A percentile compares a stretch with the other conserved stretches of the same genome.
Conservation (phyloP, 1,140 invertebrate species). For the Drosophila nigrodunni region DNA sequence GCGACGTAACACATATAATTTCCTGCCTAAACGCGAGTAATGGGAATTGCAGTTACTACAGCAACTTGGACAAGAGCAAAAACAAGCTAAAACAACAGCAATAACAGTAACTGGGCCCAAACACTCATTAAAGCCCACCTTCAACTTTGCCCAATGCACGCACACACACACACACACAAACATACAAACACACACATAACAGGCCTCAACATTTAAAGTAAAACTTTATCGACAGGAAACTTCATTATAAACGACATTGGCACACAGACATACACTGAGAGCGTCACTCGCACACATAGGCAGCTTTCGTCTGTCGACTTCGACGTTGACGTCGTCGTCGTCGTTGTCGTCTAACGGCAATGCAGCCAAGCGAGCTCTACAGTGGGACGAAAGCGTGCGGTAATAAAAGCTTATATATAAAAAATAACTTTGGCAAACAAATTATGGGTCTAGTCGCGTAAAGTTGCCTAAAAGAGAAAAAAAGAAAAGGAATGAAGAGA, state of each 20-base stretch:
- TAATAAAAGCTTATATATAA: conserved; percentile 31
- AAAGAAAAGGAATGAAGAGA: neutral
- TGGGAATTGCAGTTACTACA: conserved; percentile 29
- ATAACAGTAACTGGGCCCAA: conserved; percentile 29
- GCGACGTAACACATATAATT: conserved; percentile 31
- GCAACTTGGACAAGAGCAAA: conserved; percentile 33
- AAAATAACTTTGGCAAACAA: conserved; percentile 71
- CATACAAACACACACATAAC: conserved; percentile 22
- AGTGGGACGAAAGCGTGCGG: conserved; percentile 39
- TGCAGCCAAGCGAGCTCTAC: conserved; percentile 31
- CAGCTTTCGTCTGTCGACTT: conserved; percentile 1
- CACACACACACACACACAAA: conserved; percentile 28
- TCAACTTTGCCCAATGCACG: conserved; percentile 52
- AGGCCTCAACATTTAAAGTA: conserved; percentile 57
- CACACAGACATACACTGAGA: conserved; percentile 55
- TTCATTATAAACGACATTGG: conserved; percentile 83
- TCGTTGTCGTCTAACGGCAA: conserved; percentile 33
- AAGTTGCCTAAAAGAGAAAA: conserved; percentile 31
- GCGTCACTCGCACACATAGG: conserved; percentile 6
- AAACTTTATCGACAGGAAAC: conserved; percentile 79
- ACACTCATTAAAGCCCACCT: conserved; percentile 60
- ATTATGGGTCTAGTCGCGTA: conserved; percentile 50
- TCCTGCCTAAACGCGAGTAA: conserved; percentile 36
- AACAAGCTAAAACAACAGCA: conserved; percentile 15
- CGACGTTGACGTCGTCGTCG: too few species aligned